A percentile compares a stretch with the other conserved stretches of the same genome.
Evolutionary conservation across 2,888 invertebrate species (phyloP).

Genomic region (Notocelia uddmanniana): DNA sequence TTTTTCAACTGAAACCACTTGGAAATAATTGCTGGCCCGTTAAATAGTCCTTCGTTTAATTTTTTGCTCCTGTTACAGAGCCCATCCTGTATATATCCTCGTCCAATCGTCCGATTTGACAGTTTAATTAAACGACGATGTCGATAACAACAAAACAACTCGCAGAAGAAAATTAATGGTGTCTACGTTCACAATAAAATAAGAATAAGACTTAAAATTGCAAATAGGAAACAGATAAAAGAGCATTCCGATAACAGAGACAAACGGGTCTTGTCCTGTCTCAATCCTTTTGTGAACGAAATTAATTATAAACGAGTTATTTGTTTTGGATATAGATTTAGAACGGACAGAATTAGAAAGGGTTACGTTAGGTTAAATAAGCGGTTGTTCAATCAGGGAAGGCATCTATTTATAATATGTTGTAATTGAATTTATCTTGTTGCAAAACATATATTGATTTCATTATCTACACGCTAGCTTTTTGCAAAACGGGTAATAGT

Average conservation of each 20-base stretch:
- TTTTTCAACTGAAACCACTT: too few species aligned
- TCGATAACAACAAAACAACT: slow-evolving; percentile 41
- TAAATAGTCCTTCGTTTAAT: too few species aligned
- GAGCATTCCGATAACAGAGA: slow-evolving; percentile 57
- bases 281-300: slow-evolving; percentile 57
- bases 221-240: slow-evolving; percentile 49
- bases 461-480: not conserved
- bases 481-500: too few species aligned
- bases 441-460: not conserved
- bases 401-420: slow-evolving; percentile 1
- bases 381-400: slow-evolving; percentile 14
- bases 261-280: slow-evolving; percentile 51
- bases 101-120: slow-evolving; percentile 33
- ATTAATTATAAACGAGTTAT: slow-evolving; percentile 49
- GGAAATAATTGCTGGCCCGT: too few species aligned
- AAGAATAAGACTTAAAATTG: slow-evolving; percentile 47
- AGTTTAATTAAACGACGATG: slow-evolving; percentile 43
- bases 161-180: slow-evolving; percentile 42
- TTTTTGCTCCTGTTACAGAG: too few species aligned
- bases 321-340: slow-evolving; percentile 42
- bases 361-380: slow-evolving; percentile 34
- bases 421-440: not conserved
- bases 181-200: slow-evolving; percentile 46
- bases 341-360: slow-evolving; percentile 35
- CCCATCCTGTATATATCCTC: not conserved